Evolutionary conservation across 2,888 invertebrate genomes (phyloP).

Genomic region (Ochropleura leucogaster): DNA sequence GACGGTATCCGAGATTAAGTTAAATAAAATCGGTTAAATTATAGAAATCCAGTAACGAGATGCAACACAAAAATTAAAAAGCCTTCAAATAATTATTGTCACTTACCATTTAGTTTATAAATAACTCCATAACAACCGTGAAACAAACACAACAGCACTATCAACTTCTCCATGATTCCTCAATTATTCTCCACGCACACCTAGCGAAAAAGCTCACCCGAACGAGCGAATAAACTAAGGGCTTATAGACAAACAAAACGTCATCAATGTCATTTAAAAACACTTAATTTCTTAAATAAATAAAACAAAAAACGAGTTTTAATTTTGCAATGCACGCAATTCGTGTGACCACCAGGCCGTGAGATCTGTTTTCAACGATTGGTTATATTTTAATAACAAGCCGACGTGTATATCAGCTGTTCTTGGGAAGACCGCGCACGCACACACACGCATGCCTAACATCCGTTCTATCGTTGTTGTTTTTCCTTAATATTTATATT

Average conservation of each 20-base stretch:
- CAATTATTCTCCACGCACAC: not conserved
- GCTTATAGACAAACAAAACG: not conserved
- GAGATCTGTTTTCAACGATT: not conserved
- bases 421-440: not conserved
- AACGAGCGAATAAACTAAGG: not conserved
- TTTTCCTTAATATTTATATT: not conserved
- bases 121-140: conserved; percentile 35
- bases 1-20: not conserved
- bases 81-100: not conserved
- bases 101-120: conserved; percentile 31
- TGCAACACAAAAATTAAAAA: not conserved
- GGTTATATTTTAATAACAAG: not conserved
- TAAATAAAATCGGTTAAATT: not conserved
- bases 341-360: not conserved
- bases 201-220: not conserved
- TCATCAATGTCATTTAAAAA: not conserved
- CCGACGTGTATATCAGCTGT: not conserved
- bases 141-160: conserved; percentile 22
- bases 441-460: not conserved
- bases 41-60: not conserved
- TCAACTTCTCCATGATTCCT: conserved; percentile 17
- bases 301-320: not conserved
- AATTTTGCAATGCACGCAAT: not conserved
- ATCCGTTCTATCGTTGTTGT: not conserved
- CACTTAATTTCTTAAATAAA: not conserved